Conservation (phyloP, 2,888 invertebrate genomes). For the Mayetiola destructor region DNA sequence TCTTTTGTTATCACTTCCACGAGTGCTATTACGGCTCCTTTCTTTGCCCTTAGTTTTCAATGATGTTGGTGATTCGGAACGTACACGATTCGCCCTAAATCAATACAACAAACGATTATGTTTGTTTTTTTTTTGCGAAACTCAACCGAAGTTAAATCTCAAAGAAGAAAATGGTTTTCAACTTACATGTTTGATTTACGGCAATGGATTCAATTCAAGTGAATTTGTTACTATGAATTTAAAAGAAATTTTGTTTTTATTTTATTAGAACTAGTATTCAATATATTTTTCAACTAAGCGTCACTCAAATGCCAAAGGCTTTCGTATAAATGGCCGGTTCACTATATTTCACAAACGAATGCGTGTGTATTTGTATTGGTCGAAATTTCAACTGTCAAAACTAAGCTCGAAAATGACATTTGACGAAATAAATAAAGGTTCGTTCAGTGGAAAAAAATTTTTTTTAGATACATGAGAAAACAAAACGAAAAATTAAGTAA, state of each 20-base stretch:
- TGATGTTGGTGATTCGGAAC: constrained; percentile 52
- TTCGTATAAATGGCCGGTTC: background rate
- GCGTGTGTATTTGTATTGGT: background rate
- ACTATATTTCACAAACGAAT: background rate
- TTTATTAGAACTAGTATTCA: too few relatives aligned
- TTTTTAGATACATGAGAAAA: too few relatives aligned
- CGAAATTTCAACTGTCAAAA: background rate
- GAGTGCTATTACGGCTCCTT: constrained; percentile 23
- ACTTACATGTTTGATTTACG: background rate
- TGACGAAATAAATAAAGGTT: too few relatives aligned
- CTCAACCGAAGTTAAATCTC: background rate
- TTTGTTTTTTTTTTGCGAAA: background rate
- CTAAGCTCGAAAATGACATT: background rate
- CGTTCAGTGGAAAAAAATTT: too few relatives aligned
- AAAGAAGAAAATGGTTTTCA: background rate
- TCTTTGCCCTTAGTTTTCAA: constrained; percentile 61
- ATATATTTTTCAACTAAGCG: background rate
- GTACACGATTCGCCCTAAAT: constrained; percentile 53
- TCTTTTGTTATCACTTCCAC: constrained; percentile 29
- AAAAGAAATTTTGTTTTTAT: background rate
- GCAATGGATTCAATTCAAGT: too few relatives aligned
- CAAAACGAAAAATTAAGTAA: too few relatives aligned
- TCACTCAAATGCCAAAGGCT: background rate
- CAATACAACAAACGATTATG: constrained; percentile 15
- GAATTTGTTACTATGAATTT: background rate